Evolutionary conservation across 2,888 invertebrate species (phyloP), one percentile per base, ranked within the genome.

Genomic region (Schrankia costaestrigalis): DNA sequence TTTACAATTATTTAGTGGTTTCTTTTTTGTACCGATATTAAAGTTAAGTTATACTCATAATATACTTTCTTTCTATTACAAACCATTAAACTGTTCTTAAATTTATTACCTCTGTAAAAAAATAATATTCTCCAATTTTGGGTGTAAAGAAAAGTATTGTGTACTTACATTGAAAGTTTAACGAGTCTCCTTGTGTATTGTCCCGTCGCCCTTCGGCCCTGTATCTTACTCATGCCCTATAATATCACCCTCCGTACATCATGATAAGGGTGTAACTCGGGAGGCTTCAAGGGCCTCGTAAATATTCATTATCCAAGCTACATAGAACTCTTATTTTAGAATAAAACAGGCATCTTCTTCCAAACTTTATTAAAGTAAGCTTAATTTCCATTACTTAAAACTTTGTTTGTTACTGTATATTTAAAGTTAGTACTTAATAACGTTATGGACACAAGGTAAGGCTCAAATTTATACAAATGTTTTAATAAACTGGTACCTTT

Each of bases 311-410:
- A 71, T 46, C 46, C 49, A 41, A 41, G 49, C 50, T 48, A 60
- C 62, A 64, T 61, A 63, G 61, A 68, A 70, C 63, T 71, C 61
- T 63, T 65, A 61, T 64, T 62, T 57, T 65, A 64, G 60, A 63
- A 66, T 56, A 60, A 60, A 57, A 55, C 41, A 35, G 38, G 42
- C 47, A 49, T 46, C 42, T 56, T 59, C 41, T 47, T 41, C 26
- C 25, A 11, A 48, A 55, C 48, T 56, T 53, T 47, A 49, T 59
- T 54, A 52, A 46, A 51, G 39, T 29, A 13, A 51, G 37, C 46
- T 50, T 58, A 55, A 58, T 64, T 63, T 64, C 46, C 51, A 60
- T 59, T 54, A 62, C 46, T 48, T 44, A 41, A 44, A 51, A 45
- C 26, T 58, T 57, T 35, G 6, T 9, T 26, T 31, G 22, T 24